These are phyloP conservation scores for Anisognathus igniventris DNA, from an alignment of 2,797 vertebrate species.

Conservation along the genomic window DNA sequence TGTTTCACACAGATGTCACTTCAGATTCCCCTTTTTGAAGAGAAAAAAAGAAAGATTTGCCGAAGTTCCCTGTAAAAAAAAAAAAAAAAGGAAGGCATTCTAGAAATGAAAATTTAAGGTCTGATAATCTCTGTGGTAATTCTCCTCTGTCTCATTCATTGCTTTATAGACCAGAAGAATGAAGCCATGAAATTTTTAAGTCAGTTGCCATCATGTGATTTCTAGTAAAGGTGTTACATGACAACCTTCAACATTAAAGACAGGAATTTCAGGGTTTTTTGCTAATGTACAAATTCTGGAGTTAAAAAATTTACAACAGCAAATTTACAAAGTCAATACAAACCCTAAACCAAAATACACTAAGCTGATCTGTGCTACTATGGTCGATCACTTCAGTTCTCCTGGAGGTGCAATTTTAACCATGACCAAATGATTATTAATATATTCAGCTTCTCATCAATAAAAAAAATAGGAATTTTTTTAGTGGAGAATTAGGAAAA, in stretches of 20 bases:
- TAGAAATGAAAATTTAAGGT: background rate
- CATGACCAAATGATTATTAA: background rate
- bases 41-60: background rate
- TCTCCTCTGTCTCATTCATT: background rate
- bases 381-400: background rate
- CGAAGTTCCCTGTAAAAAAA: background rate
- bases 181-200: background rate
- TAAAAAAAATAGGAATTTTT: accelerated
- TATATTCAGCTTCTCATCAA: background rate
- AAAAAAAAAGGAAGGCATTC: accelerated
- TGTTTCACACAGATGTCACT: background rate
- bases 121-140: background rate
- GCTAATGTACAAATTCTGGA: accelerated
- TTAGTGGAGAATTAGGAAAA: background rate
- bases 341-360: background rate
- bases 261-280: accelerated
- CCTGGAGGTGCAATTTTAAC: background rate
- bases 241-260: background rate
- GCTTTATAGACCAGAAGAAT: background rate
- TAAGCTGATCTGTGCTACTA: background rate
- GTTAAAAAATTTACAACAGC: background rate
- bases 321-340: background rate
- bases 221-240: background rate
- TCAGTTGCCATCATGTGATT: background rate
- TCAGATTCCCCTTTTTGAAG: background rate